Percentiles rank a stretch among this genome's conserved stretches.
Evolutionary conservation across 2,888 invertebrate genomes (phyloP).

Genomic region (Andrena hattorfiana): DNA sequence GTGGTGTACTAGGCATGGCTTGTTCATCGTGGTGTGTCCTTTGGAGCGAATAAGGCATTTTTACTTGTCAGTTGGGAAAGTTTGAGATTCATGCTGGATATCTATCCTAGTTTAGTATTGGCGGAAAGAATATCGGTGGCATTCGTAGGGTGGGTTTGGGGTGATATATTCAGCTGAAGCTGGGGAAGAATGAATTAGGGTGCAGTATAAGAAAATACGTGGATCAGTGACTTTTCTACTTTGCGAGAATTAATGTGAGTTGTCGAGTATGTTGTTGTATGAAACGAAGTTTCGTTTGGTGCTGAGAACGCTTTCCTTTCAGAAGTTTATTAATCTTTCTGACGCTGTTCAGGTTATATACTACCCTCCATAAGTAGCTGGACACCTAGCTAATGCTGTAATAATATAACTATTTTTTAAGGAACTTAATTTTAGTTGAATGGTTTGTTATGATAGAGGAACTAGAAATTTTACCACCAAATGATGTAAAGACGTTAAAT

Average conservation of each 20-base stretch:
- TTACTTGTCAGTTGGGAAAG: no score
- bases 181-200: background rate
- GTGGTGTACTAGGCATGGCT: background rate
- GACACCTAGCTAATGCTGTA: no score
- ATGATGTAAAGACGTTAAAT: no score
- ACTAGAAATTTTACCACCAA: no score
- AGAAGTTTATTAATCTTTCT: no score
- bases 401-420: no score
- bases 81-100: background rate
- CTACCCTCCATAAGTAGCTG: no score
- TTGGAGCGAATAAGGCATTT: no score
- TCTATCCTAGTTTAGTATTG: background rate
- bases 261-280: background rate
- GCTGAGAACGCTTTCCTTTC: no score
- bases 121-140: background rate
- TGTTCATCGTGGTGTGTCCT: background rate
- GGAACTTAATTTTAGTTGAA: no score
- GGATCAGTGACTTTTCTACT: background rate
- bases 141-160: background rate
- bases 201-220: background rate
- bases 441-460: no score
- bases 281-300: background rate
- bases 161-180: background rate
- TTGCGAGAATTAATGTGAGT: background rate
- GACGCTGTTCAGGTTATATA: no score